phyloP scores from a whole-genome alignment of 2,797 vertebrate species.

The Steatocranus sp. region DNA sequence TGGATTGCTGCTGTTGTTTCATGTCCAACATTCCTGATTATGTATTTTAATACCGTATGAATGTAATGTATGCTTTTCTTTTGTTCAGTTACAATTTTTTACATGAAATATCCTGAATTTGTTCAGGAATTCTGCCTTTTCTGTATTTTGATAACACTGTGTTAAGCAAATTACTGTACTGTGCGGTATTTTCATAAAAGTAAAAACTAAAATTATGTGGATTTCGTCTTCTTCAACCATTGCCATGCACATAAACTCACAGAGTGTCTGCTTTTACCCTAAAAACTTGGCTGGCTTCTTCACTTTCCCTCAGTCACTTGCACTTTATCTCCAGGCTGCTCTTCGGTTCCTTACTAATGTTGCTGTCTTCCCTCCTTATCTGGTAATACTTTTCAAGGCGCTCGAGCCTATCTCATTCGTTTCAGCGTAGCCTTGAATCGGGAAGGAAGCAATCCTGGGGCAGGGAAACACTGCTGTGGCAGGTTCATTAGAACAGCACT shows the following conservation, averaged over 20 bases:
- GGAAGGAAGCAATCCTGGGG: constrained; percentile 21
- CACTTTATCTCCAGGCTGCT: constrained; percentile 16
- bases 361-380: constrained; percentile 38
- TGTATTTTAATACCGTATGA: constrained; percentile 31
- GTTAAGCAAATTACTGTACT: neutral
- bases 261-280: neutral
- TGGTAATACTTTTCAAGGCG: constrained; percentile 8
- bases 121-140: neutral
- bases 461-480: neutral
- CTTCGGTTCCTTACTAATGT: constrained; percentile 9
- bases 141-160: neutral
- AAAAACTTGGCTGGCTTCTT: neutral
- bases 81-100: neutral
- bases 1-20: neutral
- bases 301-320: constrained; percentile 21
- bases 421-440: neutral
- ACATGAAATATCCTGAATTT: constrained; percentile 20
- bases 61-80: constrained; percentile 13
- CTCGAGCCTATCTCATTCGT: neutral
- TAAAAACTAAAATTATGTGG: neutral
- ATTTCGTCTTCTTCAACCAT: neutral
- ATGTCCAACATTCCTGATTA: constrained; percentile 8
- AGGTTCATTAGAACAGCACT: constrained; percentile 17
- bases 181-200: neutral
- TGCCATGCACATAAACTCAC: neutral